Evolutionary conservation across 2,888 invertebrate genomes (phyloP).

Genomic region (Dynastes grantii): DNA sequence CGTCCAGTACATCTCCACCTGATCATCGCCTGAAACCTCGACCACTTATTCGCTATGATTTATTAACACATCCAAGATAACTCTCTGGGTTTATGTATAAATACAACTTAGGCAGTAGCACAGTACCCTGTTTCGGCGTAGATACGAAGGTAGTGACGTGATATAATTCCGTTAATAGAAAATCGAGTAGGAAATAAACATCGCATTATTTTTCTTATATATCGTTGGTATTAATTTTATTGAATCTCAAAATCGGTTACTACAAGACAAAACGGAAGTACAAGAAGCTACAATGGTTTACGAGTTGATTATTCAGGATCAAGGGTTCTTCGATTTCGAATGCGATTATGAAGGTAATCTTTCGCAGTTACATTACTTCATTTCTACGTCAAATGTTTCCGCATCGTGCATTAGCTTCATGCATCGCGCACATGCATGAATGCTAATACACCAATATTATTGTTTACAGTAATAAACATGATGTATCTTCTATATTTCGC

Average conservation of each 20-base stretch:
- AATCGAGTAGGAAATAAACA: background rate
- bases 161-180: background rate
- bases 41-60: slow-evolving; percentile 6
- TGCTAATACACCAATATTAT: no score
- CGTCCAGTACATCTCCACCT: background rate
- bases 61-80: slow-evolving; percentile 43
- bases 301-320: slow-evolving; percentile 49
- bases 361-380: background rate
- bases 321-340: slow-evolving; percentile 48
- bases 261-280: background rate
- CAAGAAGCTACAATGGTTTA: slow-evolving; percentile 37
- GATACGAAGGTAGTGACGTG: background rate
- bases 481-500: no score
- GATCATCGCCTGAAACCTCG: slow-evolving; percentile 4
- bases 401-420: background rate
- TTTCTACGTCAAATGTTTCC: background rate
- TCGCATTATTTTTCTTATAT: background rate
- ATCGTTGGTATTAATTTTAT: background rate
- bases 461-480: no score
- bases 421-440: background rate
- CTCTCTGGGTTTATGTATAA: slow-evolving; percentile 23
- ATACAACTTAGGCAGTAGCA: slow-evolving; percentile 19
- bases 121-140: slow-evolving; percentile 8
- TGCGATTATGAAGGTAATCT: slow-evolving; percentile 43
- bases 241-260: background rate